A percentile compares a stretch with the other conserved stretches of the same genome.
phyloP scores from a whole-genome alignment of 1,140 invertebrate species.

The Vanessa atalanta region DNA sequence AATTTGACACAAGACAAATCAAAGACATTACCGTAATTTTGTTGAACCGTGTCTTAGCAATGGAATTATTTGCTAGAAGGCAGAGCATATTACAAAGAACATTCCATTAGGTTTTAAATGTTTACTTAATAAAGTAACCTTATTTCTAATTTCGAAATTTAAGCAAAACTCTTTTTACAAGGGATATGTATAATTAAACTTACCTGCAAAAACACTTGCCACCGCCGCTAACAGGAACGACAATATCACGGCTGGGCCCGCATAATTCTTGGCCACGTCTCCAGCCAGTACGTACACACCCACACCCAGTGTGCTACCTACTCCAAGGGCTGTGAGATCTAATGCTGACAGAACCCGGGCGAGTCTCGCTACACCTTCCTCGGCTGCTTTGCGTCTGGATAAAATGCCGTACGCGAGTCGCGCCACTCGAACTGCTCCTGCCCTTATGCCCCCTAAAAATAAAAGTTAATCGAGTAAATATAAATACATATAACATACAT shows the following conservation, averaged over 20 bases:
- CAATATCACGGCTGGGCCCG: constrained; percentile 91
- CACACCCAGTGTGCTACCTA: constrained; percentile 93
- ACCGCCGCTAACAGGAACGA: constrained; percentile 93
- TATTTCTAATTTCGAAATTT: too few relatives aligned
- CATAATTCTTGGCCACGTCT: constrained; percentile 88
- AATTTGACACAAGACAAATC: too few relatives aligned
- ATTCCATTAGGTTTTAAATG: too few relatives aligned
- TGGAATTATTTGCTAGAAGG: too few relatives aligned
- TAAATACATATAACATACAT: neutral
- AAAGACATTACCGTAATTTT: too few relatives aligned
- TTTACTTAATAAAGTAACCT: too few relatives aligned
- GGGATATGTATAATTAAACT: constrained; percentile 19
- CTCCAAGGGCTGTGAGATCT: constrained; percentile 89
- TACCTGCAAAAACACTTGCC: constrained; percentile 92
- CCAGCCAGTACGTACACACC: constrained; percentile 94
- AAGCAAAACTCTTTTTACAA: too few relatives aligned
- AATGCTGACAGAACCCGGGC: constrained; percentile 86
- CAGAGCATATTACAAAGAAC: too few relatives aligned
- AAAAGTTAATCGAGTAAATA: neutral
- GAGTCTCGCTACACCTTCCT: constrained; percentile 81
- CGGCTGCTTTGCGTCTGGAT: constrained; percentile 78
- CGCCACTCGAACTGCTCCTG: constrained; percentile 53
- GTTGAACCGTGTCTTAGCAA: too few relatives aligned
- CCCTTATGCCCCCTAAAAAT: constrained; percentile 62
- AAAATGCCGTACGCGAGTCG: constrained; percentile 70